Conservation (phyloP, 2,888 invertebrate genomes). For the Phalangium opilio region DNA sequence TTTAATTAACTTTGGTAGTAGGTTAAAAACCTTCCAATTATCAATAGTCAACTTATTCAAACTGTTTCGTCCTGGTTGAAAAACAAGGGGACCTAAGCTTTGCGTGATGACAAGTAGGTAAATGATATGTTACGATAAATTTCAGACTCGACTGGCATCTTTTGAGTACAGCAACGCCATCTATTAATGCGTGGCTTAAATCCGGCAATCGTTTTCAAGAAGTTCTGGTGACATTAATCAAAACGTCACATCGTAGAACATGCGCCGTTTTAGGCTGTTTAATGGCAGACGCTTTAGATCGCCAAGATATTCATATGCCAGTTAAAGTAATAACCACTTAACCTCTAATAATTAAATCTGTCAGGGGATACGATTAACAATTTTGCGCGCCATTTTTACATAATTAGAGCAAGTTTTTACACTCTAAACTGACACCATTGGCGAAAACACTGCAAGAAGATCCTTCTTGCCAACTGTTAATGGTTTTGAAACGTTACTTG, state of each 20-base stretch:
- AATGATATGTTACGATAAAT: constrained; percentile 1
- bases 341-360: too few relatives aligned
- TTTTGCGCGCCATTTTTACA: constrained; percentile 16
- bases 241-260: constrained; percentile 42
- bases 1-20: too few relatives aligned
- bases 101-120: not conserved
- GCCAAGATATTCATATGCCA: constrained; percentile 63
- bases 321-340: constrained; percentile 45
- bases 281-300: constrained; percentile 86
- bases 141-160: constrained; percentile 84
- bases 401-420: constrained; percentile 74
- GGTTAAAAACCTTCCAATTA: too few relatives aligned
- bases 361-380: too few relatives aligned
- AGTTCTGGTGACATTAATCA: constrained; percentile 60
- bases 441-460: constrained; percentile 85
- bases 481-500: constrained; percentile 69
- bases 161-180: constrained; percentile 84
- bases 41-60: too few relatives aligned
- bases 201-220: constrained; percentile 80
- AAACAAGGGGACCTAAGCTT: not conserved
- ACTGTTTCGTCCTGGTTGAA: too few relatives aligned
- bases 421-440: constrained; percentile 58
- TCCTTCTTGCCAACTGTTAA: constrained; percentile 84
- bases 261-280: constrained; percentile 73
- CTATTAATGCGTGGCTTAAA: constrained; percentile 96